A percentile compares a stretch with the other conserved stretches of the same genome.
phyloP scores from a whole-genome alignment of 2,113 vertebrate species.

The Lucifuga dentata region DNA sequence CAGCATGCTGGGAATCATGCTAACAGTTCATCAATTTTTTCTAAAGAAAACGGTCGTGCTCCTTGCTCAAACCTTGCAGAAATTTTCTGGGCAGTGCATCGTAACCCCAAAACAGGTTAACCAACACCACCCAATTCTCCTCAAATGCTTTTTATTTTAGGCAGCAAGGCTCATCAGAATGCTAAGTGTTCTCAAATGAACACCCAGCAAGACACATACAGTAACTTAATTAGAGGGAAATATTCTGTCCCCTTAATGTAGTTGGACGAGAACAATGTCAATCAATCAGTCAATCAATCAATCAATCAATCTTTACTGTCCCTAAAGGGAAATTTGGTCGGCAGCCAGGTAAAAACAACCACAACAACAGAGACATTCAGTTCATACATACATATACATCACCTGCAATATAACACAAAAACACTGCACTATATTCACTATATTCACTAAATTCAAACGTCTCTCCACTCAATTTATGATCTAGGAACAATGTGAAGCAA shows the following conservation, averaged over 20 bases:
- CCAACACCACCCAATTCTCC: not conserved
- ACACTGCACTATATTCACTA: no score
- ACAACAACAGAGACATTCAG: no score
- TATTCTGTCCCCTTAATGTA: slow-evolving; percentile 1
- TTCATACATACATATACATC: no score
- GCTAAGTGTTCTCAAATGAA: not conserved
- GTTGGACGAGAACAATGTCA: no score
- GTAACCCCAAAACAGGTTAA: slow-evolving; percentile 10
- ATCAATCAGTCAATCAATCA: no score
- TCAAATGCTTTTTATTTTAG: not conserved
- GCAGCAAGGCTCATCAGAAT: not conserved
- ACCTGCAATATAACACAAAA: no score
- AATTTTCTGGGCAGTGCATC: slow-evolving; percentile 2
- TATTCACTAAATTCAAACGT: no score
- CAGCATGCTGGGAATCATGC: slow-evolving; percentile 16
- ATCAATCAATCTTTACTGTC: no score
- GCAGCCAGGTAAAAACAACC: no score
- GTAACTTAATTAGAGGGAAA: not conserved
- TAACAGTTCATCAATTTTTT: not conserved
- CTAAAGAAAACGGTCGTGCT: not conserved
- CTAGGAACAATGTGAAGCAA: no score
- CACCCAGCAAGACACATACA: not conserved
- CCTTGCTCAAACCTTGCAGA: slow-evolving; percentile 9
- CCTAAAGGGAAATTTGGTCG: no score
- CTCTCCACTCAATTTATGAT: no score